Evolutionary conservation across 2,888 invertebrate genomes (phyloP).

Genomic region (Tethea ocularis): DNA sequence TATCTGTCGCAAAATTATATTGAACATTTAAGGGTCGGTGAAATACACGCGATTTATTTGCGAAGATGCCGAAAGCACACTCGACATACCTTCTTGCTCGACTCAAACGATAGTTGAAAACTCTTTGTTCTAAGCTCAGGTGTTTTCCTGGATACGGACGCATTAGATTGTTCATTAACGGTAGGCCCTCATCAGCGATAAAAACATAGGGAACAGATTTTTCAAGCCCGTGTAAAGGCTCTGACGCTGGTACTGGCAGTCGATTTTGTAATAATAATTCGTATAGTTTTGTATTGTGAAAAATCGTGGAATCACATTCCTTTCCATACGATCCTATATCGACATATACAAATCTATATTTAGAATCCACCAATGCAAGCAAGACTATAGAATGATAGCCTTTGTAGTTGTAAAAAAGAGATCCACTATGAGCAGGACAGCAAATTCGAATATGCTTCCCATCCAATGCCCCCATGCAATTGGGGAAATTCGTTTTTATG

Average conservation of each 20-base stretch:
- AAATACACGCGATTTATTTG: slow-evolving; percentile 24
- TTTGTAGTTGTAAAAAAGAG: slow-evolving; percentile 29
- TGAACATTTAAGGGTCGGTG: slow-evolving; percentile 11
- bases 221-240: slow-evolving; percentile 27
- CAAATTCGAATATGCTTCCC: slow-evolving; percentile 21
- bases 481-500: slow-evolving; percentile 26
- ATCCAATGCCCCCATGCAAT: slow-evolving; percentile 22
- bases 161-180: slow-evolving; percentile 27
- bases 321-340: slow-evolving; percentile 30
- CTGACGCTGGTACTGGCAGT: slow-evolving; percentile 30
- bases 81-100: slow-evolving; percentile 25
- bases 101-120: slow-evolving; percentile 27
- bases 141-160: slow-evolving; percentile 28
- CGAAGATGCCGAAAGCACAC: slow-evolving; percentile 28
- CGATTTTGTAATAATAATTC: slow-evolving; percentile 23
- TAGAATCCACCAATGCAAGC: slow-evolving; percentile 28
- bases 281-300: slow-evolving; percentile 26
- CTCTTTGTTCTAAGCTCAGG: slow-evolving; percentile 24
- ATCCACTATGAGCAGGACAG: slow-evolving; percentile 26
- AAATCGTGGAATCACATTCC: slow-evolving; percentile 26
- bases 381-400: slow-evolving; percentile 30
- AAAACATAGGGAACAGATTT: slow-evolving; percentile 23
- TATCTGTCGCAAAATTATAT: background rate
- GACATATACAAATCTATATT: slow-evolving; percentile 29
- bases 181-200: slow-evolving; percentile 27